phyloP scores from a whole-genome alignment of 2,888 invertebrate species.

The Shargacucullia verbasci region DNA sequence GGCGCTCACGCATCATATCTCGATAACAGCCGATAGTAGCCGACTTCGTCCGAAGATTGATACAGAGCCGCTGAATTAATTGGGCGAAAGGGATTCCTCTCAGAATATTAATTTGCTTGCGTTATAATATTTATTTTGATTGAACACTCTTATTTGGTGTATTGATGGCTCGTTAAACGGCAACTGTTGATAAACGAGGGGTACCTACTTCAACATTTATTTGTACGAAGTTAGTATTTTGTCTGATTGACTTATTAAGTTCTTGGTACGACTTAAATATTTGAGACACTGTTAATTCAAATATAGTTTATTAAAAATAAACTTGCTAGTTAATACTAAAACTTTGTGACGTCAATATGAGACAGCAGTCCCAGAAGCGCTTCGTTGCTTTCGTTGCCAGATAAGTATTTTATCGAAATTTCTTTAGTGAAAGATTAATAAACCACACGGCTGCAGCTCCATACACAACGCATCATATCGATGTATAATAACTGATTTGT shows the following conservation, averaged over 20 bases:
- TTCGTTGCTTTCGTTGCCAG: too few relatives aligned
- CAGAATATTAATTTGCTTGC: constrained; percentile 49
- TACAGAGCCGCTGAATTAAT: constrained; percentile 49
- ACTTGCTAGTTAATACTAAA: too few relatives aligned
- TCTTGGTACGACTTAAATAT: neutral
- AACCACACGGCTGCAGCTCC: too few relatives aligned
- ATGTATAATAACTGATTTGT: too few relatives aligned
- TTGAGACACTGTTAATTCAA: too few relatives aligned
- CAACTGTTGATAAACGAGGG: constrained; percentile 32
- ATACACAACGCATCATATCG: too few relatives aligned
- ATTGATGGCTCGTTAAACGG: constrained; percentile 42
- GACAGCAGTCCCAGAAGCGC: too few relatives aligned
- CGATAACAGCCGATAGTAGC: constrained; percentile 32
- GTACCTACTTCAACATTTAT: constrained; percentile 18
- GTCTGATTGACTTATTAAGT: constrained; percentile 8
- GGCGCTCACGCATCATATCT: constrained; percentile 21
- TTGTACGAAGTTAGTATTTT: constrained; percentile 7
- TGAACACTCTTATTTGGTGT: constrained; percentile 48
- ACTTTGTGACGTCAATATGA: too few relatives aligned
- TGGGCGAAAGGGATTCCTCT: constrained; percentile 34
- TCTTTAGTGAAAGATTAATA: too few relatives aligned
- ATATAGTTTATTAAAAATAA: too few relatives aligned
- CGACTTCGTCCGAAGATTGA: constrained; percentile 44
- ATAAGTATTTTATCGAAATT: too few relatives aligned
- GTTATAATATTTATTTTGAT: constrained; percentile 50